These are phyloP conservation scores for Anticlea derivata DNA, from an alignment of 2,888 invertebrate species.

Conservation along the genomic window DNA sequence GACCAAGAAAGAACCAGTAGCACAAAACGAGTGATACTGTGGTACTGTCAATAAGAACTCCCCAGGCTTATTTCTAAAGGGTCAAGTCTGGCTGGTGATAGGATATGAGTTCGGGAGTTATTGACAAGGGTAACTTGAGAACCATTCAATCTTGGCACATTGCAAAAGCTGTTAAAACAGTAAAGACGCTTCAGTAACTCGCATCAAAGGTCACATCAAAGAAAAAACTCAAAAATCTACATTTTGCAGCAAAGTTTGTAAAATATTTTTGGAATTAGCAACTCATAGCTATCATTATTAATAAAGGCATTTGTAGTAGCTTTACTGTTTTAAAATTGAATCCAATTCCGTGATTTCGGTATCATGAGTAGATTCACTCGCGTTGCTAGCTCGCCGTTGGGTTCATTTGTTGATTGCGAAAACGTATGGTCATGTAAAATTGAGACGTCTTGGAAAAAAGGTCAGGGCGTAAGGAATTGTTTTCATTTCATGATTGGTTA, in stretches of 20 bases:
- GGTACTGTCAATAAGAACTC: background rate
- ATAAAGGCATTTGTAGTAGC: background rate
- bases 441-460: slow-evolving; percentile 7
- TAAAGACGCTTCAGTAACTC: background rate
- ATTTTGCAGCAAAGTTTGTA: no score
- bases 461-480: background rate
- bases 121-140: slow-evolving; percentile 37
- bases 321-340: background rate
- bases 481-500: slow-evolving; percentile 5
- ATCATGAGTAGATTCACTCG: slow-evolving; percentile 24
- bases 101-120: slow-evolving; percentile 30
- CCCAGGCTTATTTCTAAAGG: slow-evolving; percentile 1
- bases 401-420: slow-evolving; percentile 43
- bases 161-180: background rate
- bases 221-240: no score
- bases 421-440: slow-evolving; percentile 1
- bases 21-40: background rate
- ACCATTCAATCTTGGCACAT: slow-evolving; percentile 34
- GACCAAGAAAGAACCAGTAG: no score
- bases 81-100: slow-evolving; percentile 19
- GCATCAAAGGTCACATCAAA: no score
- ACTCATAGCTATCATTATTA: no score
- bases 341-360: background rate
- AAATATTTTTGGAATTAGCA: no score
- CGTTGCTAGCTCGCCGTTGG: slow-evolving; percentile 12